Base-by-base conservation (phyloP, 2,888 invertebrate species). In the Rambutsinella grinnellia region DNA sequence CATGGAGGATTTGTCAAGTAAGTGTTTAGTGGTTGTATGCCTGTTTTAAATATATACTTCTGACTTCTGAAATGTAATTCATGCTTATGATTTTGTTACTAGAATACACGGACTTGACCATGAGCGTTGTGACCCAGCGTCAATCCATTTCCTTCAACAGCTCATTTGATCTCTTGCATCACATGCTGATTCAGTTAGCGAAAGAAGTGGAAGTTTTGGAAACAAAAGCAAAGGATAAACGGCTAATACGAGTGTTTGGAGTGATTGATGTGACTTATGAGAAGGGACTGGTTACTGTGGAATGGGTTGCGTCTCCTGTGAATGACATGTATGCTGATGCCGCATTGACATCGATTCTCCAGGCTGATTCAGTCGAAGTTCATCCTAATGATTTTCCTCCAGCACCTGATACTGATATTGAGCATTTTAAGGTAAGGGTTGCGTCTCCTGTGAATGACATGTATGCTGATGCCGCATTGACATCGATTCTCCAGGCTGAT, bases 241-340 rank as follows among this genome's bases (percentile, higher is more conserved):
- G 76, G 47, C 91, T 91, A 78, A 89, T 96, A 86, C 89, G 91
- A 13, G 93, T 96, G 5, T 97, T 97, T 87, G 91, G 92, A 84
- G 92, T 92, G 80, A 89, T 99, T 53, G 95, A 94, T 81, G 90
- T 98, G 46, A 90, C 90, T 0, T 89, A 96, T 17, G 95, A 96
- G 82, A 91, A 91, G 46, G 92, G 92, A 86, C 90, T 95, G 82
- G 93, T 96, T 27, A 92, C 94, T 0, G 89, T 99, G 74, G 97
- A 97, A 90, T 99, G 99, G 99, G 89, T 92, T 54, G 96, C 97
- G 6, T 94, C 93, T 85, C 97, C 99, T 0, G 93, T 97, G 56
- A 93, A 96, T 85, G 99, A 99, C 87, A 98, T 99, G 96, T 99
- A 93, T 87, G 98, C 99, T 27, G 99, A 99, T 88, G 94, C 98